phyloP scores from a whole-genome alignment of 1,140 invertebrate genomes.

The Stratiolaelaps scimitus region DNA sequence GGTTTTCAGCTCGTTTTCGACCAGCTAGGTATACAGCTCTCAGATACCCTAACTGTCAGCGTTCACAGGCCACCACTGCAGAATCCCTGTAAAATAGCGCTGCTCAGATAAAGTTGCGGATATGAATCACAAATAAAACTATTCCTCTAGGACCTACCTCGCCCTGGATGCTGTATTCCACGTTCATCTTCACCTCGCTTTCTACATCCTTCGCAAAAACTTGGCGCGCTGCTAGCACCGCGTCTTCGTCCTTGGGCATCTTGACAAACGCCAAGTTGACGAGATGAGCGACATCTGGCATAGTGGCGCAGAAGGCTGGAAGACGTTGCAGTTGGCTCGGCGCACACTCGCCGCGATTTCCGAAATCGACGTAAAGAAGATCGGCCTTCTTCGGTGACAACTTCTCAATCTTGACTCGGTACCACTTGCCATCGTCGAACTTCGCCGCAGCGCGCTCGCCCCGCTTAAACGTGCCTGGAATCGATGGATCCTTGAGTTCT shows the following conservation, averaged over 20 bases:
- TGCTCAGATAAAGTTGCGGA: too few relatives aligned
- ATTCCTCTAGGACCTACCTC: not conserved
- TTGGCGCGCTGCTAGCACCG: not conserved
- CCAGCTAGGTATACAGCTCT: too few relatives aligned
- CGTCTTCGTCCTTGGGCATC: conserved; percentile 26
- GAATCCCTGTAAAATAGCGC: too few relatives aligned
- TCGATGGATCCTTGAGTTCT: not conserved
- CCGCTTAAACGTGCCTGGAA: not conserved
- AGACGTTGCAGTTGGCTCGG: not conserved
- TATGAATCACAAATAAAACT: too few relatives aligned
- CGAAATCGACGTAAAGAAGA: conserved; percentile 15
- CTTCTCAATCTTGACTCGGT: conserved; percentile 22
- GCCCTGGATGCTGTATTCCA: conserved; percentile 9
- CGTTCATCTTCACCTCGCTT: conserved; percentile 25
- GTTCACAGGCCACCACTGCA: too few relatives aligned
- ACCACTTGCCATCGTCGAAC: conserved; percentile 14
- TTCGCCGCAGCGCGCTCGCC: conserved; percentile 14
- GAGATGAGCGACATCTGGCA: conserved; percentile 11
- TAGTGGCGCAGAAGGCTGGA: conserved; percentile 13
- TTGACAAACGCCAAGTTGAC: conserved; percentile 9
- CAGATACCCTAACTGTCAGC: too few relatives aligned
- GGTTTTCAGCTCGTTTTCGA: too few relatives aligned
- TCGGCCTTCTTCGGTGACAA: not conserved
- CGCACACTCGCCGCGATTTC: conserved; percentile 17
- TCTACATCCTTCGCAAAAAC: not conserved